Percentiles rank a stretch among this genome's conserved stretches.
phyloP scores from a whole-genome alignment of 1,140 invertebrate genomes.

The Camponotus vicinus region DNA sequence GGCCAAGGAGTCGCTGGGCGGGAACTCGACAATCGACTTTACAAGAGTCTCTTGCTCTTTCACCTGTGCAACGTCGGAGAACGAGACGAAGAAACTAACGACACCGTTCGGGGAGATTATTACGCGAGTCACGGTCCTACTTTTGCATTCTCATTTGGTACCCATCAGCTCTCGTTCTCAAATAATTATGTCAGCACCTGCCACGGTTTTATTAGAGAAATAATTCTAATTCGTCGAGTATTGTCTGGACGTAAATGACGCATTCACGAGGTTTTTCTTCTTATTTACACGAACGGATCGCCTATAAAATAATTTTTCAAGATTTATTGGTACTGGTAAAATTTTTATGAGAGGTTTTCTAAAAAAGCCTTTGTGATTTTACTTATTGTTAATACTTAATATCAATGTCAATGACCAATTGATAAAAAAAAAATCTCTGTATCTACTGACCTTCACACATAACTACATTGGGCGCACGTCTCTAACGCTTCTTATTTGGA shows the following conservation, averaged over 20 bases:
- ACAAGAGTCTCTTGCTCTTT: constrained; percentile 71
- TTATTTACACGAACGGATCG: neutral
- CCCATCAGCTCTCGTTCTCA: constrained; percentile 21
- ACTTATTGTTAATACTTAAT: too few species aligned
- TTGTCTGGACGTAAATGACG: neutral
- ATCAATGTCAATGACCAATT: too few species aligned
- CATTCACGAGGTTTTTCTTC: neutral
- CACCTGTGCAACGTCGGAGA: constrained; percentile 50
- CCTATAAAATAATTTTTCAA: neutral
- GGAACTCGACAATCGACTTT: constrained; percentile 80
- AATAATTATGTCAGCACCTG: constrained; percentile 38
- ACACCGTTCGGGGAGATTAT: constrained; percentile 15
- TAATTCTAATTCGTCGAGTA: constrained; percentile 7
- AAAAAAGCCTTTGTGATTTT: too few species aligned
- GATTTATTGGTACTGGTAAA: too few species aligned
- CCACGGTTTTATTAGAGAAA: neutral
- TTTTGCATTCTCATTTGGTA: constrained; percentile 49
- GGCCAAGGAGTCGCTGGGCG: constrained; percentile 77
- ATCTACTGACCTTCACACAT: too few species aligned
- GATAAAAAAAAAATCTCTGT: too few species aligned
- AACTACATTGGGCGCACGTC: too few species aligned
- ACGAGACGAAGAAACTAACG: constrained; percentile 62
- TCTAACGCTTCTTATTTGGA: too few species aligned
- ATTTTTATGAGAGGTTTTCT: too few species aligned
- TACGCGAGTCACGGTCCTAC: constrained; percentile 13